Base-by-base conservation (phyloP, 1,140 invertebrate species). In the Ylistrum balloti region DNA sequence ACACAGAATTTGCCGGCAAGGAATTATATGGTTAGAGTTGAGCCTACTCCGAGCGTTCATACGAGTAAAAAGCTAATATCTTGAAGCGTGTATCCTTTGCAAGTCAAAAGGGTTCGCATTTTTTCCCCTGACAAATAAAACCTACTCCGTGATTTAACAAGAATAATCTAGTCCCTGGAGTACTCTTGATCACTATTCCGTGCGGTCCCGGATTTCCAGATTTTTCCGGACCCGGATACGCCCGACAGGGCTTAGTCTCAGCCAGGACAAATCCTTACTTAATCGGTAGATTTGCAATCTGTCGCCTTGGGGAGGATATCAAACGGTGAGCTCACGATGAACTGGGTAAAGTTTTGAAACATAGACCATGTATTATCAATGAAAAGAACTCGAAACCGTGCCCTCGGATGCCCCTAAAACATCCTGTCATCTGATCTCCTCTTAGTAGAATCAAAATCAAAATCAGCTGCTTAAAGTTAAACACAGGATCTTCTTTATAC, bases 61-160 rank as follows among this genome's bases (percentile, higher is more conserved):
- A 74, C 56, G 56, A 74, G 56, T 74, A 74, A 74, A 74, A 74
- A 74, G 56, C 56, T 74, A 74, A 74, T 74, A 74, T 74, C 56
- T 74, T 74, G 56, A 11, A 74, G 56, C 56, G 56, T 74, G 56
- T 74, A 74, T 74, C 56, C 56, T 74, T 74, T 74, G 56, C 56
- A 74, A 74, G 3, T 74, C 22, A 74, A 74, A 74, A 74, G 56
- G n/a, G 56, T 7, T 74, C 28, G 56, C 11, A n/a, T 28, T 74
- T 74, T 74, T 74, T 74, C 28, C 45, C 28, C 56, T 74, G n/a
- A 28, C 56, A n/a, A n/a, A 74, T 74, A 74, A 74, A 74, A 74
- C 56, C 56, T 74, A 74, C 56, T 74, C 56, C n/a, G 22, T 74
- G 17, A 74, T 74, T 74, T 74, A 74, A 74, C 56, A 74, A 74